A percentile compares a stretch with the other conserved stretches of the same genome.
These are phyloP conservation scores for Rhopilema esculentum DNA, from an alignment of 30 jellyfish, hydroid and myxozoan species.

Conservation along the genomic window DNA sequence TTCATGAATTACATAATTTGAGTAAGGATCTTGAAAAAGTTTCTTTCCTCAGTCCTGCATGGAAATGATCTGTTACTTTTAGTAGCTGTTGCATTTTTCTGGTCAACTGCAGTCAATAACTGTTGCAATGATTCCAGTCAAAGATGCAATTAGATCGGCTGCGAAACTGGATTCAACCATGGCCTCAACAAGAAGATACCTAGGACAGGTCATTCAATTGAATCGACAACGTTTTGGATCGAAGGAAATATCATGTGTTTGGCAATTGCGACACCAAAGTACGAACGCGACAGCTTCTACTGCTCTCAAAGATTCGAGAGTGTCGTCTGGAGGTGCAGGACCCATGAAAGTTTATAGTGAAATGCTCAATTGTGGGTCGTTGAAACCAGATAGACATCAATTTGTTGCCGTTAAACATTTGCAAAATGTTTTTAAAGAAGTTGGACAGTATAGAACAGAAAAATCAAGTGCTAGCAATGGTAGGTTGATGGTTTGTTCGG, in stretches of 20 bases:
- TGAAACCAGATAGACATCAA: conserved; percentile 70
- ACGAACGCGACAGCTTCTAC: background rate
- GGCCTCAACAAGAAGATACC: background rate
- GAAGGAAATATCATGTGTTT: background rate
- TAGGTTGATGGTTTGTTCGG: background rate
- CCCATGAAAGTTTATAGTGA: conserved; percentile 52
- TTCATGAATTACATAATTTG: background rate
- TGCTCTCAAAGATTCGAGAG: background rate
- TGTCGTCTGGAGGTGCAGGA: background rate
- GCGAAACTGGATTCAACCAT: background rate
- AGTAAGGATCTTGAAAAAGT: background rate
- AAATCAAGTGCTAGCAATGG: background rate
- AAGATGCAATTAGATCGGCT: background rate
- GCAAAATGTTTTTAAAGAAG: conserved; percentile 48
- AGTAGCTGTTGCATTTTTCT: too few relatives aligned
- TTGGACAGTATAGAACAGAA: background rate
- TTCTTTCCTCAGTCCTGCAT: background rate
- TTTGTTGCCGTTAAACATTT: conserved; percentile 45
- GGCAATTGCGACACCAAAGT: background rate
- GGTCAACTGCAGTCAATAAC: background rate
- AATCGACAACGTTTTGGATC: background rate
- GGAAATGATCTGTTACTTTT: too few relatives aligned
- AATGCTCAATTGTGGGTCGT: conserved; percentile 40
- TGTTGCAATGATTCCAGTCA: background rate
- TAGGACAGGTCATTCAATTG: background rate